Conservation (phyloP, 2,113 vertebrate species). For the Hippolais icterina region DNA sequence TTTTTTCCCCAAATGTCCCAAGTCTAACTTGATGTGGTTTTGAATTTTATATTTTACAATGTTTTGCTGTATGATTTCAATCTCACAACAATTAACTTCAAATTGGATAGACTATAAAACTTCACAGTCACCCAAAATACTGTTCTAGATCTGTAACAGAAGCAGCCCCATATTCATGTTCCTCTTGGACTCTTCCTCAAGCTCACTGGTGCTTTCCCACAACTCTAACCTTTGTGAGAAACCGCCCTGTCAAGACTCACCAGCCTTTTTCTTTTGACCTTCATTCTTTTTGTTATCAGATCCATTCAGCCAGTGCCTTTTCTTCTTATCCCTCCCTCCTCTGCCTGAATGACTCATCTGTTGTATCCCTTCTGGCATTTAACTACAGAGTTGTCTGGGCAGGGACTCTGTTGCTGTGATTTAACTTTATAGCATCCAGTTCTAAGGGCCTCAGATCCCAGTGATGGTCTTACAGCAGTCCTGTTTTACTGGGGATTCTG, state of each 20-base stretch:
- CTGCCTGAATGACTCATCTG: slow-evolving; percentile 6
- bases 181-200: neutral
- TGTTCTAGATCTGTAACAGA: neutral
- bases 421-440: neutral
- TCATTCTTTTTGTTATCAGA: neutral
- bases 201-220: neutral
- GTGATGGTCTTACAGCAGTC: neutral
- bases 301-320: neutral
- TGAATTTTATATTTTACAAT: neutral
- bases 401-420: neutral
- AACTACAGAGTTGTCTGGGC: neutral
- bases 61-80: neutral
- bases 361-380: neutral
- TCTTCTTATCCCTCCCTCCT: neutral
- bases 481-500: neutral
- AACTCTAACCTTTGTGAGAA: neutral
- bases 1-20: neutral
- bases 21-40: neutral
- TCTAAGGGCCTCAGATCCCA: neutral
- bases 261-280: neutral
- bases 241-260: accelerated
- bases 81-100: neutral
- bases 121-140: neutral
- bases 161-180: neutral
- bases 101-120: neutral